These are phyloP conservation scores for Falco columbarius DNA, from an alignment of 2,797 vertebrate genomes.

Conservation along the genomic window DNA sequence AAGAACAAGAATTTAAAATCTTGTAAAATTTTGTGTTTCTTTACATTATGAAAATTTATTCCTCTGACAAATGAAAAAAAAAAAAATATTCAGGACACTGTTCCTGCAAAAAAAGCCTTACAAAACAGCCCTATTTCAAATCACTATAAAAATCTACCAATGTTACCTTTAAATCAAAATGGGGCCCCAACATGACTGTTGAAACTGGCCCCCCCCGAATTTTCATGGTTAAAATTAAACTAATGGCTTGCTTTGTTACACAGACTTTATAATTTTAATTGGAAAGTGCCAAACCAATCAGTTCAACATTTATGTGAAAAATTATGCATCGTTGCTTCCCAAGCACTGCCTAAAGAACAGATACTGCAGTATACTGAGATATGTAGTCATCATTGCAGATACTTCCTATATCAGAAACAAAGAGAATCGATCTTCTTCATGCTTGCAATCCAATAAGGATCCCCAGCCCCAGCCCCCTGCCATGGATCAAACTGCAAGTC, in stretches of 20 bases:
- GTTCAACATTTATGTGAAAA: not conserved
- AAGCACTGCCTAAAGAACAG: not conserved
- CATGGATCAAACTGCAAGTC: not conserved
- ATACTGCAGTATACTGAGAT: not conserved
- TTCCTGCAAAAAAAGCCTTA: not conserved
- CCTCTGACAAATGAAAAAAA: not conserved
- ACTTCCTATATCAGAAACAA: not conserved
- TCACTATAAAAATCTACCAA: not conserved
- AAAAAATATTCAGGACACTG: not conserved
- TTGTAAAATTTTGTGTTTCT: not conserved
- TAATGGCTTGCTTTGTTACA: not conserved
- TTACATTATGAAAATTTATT: not conserved
- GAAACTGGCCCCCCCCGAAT: not conserved
- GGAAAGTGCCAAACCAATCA: not conserved
- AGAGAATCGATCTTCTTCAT: not conserved
- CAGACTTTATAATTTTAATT: not conserved
- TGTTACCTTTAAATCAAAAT: not conserved
- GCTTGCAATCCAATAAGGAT: not conserved
- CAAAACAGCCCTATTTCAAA: not conserved
- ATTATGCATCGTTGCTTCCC: not conserved
- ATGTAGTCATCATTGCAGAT: not conserved
- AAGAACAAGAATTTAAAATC: not conserved
- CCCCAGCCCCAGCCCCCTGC: rapidly evolving
- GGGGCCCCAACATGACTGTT: not conserved
- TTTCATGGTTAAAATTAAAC: not conserved